A percentile compares a stretch with the other conserved stretches of the same genome.
These are phyloP conservation scores for Neomonachus schauinslandi DNA, from an alignment of 2,113 vertebrate species.

Conservation along the genomic window DNA sequence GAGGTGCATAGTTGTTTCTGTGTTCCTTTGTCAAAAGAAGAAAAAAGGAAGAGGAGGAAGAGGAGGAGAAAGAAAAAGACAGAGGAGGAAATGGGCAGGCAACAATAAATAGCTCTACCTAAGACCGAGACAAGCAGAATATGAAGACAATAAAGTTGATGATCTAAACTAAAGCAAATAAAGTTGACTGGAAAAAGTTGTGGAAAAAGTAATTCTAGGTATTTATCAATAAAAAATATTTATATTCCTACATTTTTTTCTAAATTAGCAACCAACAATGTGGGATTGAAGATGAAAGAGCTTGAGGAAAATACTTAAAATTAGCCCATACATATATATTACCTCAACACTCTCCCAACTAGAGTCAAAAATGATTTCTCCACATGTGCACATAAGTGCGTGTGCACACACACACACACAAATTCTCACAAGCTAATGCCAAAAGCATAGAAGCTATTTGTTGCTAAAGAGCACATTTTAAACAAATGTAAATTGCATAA, in stretches of 20 bases:
- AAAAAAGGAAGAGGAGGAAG: neutral
- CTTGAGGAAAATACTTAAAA: neutral
- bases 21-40: neutral
- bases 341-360: neutral
- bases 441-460: neutral
- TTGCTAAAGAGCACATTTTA: neutral
- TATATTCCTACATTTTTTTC: neutral
- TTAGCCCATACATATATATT: neutral
- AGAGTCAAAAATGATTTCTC: neutral
- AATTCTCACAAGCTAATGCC: neutral
- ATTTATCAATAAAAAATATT: neutral
- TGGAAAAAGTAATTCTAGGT: neutral
- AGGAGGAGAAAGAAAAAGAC: neutral
- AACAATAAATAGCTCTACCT: neutral
- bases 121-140: neutral
- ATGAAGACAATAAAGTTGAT: neutral
- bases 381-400: fast-evolving
- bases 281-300: neutral
- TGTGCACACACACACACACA: neutral
- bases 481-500: neutral
- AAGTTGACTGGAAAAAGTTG: neutral
- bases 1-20: neutral
- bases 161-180: neutral
- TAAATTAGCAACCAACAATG: neutral
- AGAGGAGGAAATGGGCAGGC: neutral